A percentile compares a stretch with the other conserved stretches of the same genome.
phyloP scores from a whole-genome alignment of 2,888 invertebrate species.

The Drosophila macrospina region DNA sequence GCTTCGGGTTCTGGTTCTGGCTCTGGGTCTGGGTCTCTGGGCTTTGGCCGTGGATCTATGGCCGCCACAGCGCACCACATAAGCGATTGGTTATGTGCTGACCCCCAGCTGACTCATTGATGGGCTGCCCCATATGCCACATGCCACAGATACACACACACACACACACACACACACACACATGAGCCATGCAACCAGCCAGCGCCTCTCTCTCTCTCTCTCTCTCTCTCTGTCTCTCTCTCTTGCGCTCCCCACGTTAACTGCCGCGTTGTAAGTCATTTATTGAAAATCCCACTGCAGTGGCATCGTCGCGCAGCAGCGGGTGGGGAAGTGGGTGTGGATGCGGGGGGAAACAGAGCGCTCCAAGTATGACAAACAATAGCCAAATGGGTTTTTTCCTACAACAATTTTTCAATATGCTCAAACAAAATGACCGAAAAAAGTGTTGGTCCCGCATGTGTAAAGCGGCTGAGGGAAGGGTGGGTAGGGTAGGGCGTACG shows the following conservation, averaged over 20 bases:
- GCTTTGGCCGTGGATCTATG: slow-evolving; percentile 1
- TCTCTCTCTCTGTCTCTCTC: not conserved
- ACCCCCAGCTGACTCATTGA: slow-evolving; percentile 1
- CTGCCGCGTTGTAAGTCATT: slow-evolving; percentile 70
- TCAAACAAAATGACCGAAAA: slow-evolving; percentile 70
- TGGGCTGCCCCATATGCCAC: slow-evolving; percentile 2
- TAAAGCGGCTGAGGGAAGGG: not conserved
- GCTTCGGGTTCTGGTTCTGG: not conserved
- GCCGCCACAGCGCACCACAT: slow-evolving; percentile 7
- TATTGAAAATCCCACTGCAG: slow-evolving; percentile 70
- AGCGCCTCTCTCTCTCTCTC: not conserved
- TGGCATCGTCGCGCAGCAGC: not conserved
- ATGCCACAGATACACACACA: slow-evolving; percentile 4
- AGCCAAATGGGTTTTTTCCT: slow-evolving; percentile 77
- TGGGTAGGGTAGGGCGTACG: too few species aligned
- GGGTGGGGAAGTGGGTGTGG: not conserved
- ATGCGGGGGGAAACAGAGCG: not conserved
- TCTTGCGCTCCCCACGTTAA: not conserved
- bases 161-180: not conserved
- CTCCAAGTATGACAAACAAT: slow-evolving; percentile 73
- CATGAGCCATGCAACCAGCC: slow-evolving; percentile 3
- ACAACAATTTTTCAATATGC: slow-evolving; percentile 78
- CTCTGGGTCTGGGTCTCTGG: slow-evolving; percentile 1
- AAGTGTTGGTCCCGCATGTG: slow-evolving; percentile 37
- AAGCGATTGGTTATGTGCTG: not conserved